Conservation (phyloP, 2,797 vertebrate species). For the Craterocephalus amniculus region DNA sequence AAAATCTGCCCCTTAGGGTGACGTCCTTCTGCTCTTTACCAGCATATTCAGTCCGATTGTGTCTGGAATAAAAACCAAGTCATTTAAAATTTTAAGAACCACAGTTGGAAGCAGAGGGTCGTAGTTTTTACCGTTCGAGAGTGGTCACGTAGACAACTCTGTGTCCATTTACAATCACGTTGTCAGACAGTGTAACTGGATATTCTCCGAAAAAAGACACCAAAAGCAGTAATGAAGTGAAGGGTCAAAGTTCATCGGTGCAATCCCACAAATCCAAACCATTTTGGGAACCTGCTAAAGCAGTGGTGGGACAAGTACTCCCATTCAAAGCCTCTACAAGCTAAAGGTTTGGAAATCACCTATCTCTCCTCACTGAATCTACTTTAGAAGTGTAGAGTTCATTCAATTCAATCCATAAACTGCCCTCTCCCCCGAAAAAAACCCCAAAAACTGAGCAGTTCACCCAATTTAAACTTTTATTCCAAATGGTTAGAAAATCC, state of each 20-base stretch:
- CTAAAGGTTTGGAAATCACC: conserved; percentile 1
- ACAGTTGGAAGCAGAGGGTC: too few species aligned
- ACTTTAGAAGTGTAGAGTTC: too few species aligned
- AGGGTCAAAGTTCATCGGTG: background rate
- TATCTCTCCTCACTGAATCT: too few species aligned
- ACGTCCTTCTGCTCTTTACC: background rate
- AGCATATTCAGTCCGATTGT: too few species aligned
- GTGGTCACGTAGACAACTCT: background rate
- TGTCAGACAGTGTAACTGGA: background rate
- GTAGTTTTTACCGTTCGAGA: too few species aligned
- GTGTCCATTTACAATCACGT: background rate
- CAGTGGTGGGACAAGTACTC: background rate
- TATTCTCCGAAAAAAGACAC: background rate
- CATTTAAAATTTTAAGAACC: too few species aligned
- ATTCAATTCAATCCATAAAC: too few species aligned
- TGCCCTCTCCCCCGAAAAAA: too few species aligned
- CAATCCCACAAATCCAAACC: conserved; percentile 6
- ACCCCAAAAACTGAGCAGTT: too few species aligned
- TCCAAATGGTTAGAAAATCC: too few species aligned
- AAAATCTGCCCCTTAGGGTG: too few species aligned
- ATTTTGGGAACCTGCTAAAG: background rate
- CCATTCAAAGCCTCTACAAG: background rate
- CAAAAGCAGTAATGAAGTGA: background rate
- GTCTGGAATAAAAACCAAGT: background rate
- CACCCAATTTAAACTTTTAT: too few species aligned